Evolutionary conservation across 2,113 vertebrate species (phyloP).

Genomic region (Pungitius pungitius): DNA sequence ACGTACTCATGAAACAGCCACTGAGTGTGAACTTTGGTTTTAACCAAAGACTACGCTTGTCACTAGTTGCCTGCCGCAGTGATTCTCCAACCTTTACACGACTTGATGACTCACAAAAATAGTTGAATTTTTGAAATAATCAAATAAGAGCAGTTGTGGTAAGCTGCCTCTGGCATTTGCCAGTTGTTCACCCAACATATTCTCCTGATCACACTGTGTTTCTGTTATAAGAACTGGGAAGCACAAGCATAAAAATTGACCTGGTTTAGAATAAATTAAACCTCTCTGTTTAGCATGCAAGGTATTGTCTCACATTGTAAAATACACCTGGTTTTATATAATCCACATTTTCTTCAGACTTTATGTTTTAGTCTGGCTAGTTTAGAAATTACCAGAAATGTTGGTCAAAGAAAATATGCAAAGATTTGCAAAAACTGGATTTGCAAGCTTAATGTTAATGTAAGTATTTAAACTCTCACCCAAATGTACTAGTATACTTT

Average conservation of each 20-base stretch:
- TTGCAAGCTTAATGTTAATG: not conserved
- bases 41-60: not conserved
- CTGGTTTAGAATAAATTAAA: not conserved
- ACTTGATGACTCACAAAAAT: not conserved
- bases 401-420: not conserved
- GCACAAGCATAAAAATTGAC: not conserved
- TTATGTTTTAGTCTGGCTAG: not conserved
- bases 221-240: not conserved
- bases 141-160: not conserved
- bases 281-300: not conserved
- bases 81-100: not conserved
- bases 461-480: not conserved
- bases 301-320: not conserved
- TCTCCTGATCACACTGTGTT: not conserved
- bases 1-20: slow-evolving; percentile 6
- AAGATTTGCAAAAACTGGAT: not conserved
- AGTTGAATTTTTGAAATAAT: not conserved
- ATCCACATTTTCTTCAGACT: not conserved
- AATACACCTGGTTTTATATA: not conserved
- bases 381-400: not conserved
- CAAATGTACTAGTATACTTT: not conserved
- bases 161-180: not conserved
- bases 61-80: not conserved
- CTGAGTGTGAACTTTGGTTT: slow-evolving; percentile 18
- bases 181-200: not conserved